A percentile compares a stretch with the other conserved stretches of the same genome.
Conservation (phyloP, 2,888 invertebrate genomes). For the Acleris emargana region DNA sequence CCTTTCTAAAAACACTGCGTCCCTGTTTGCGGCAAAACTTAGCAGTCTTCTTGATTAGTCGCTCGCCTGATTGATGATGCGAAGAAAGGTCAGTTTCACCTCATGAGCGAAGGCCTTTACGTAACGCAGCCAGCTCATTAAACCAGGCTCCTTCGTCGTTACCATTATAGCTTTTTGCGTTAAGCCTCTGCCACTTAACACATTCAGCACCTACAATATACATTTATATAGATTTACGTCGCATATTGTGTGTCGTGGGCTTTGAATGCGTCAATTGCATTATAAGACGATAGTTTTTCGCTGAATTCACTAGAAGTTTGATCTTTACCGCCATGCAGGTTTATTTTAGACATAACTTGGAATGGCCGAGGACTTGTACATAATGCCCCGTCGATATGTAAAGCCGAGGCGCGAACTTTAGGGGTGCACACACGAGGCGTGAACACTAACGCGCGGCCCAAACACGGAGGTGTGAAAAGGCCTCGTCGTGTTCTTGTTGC, state of each 20-base stretch:
- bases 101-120: slow-evolving; percentile 32
- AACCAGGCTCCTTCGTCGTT: slow-evolving; percentile 38
- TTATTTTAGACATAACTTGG: slow-evolving; percentile 33
- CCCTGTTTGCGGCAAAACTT: slow-evolving; percentile 32
- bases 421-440: slow-evolving; percentile 79
- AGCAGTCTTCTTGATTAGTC: slow-evolving; percentile 35
- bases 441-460: slow-evolving; percentile 74
- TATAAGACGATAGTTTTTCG: background rate
- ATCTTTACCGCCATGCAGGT: background rate
- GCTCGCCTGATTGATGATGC: slow-evolving; percentile 54
- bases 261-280: too few species aligned
- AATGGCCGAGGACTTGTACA: slow-evolving; percentile 56
- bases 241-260: too few species aligned
- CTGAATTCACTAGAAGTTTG: background rate
- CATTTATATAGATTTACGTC: too few species aligned
- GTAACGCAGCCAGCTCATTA: slow-evolving; percentile 40
- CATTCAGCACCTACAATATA: background rate
- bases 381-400: slow-evolving; percentile 73
- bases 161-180: slow-evolving; percentile 29
- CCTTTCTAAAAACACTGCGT: background rate
- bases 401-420: slow-evolving; percentile 73
- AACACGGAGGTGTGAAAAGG: slow-evolving; percentile 83
- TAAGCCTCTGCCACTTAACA: slow-evolving; percentile 12
- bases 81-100: slow-evolving; percentile 53
- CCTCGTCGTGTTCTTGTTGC: slow-evolving; percentile 69